Evolutionary conservation across 2,797 vertebrate genomes (phyloP).

Genomic region (Macrochelys suwanniensis): DNA sequence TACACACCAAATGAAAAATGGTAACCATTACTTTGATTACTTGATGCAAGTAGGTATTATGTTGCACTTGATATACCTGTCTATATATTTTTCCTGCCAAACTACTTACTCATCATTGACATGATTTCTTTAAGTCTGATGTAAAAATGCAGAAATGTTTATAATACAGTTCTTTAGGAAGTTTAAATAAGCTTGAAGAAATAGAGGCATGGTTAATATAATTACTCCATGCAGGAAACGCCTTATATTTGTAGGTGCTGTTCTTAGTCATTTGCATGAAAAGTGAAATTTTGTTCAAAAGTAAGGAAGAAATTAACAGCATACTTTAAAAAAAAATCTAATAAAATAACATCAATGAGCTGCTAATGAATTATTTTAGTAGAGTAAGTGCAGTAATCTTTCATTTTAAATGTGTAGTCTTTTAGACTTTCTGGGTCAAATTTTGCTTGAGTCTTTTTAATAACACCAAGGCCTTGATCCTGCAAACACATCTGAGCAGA

Average conservation of each 20-base stretch:
- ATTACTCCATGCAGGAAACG: not conserved
- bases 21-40: not conserved
- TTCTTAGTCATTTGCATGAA: not conserved
- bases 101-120: slow-evolving; percentile 20
- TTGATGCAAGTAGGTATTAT: not conserved
- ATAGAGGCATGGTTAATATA: not conserved
- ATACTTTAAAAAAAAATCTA: not conserved
- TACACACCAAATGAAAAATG: not conserved
- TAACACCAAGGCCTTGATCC: not conserved
- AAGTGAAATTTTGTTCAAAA: not conserved
- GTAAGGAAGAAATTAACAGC: not conserved
- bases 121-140: not conserved
- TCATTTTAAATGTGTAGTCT: not conserved
- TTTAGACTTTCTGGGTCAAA: not conserved
- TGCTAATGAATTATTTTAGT: not conserved
- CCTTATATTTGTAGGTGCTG: not conserved
- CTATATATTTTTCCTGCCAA: not conserved
- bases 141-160: not conserved
- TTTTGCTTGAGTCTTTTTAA: not conserved
- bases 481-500: not conserved
- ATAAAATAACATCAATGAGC: not conserved
- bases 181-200: not conserved
- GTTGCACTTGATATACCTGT: not conserved
- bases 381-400: not conserved
- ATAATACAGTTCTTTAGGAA: not conserved